Conservation (phyloP, 2,113 vertebrate species). For the Chamaetylas fuelleborni region DNA sequence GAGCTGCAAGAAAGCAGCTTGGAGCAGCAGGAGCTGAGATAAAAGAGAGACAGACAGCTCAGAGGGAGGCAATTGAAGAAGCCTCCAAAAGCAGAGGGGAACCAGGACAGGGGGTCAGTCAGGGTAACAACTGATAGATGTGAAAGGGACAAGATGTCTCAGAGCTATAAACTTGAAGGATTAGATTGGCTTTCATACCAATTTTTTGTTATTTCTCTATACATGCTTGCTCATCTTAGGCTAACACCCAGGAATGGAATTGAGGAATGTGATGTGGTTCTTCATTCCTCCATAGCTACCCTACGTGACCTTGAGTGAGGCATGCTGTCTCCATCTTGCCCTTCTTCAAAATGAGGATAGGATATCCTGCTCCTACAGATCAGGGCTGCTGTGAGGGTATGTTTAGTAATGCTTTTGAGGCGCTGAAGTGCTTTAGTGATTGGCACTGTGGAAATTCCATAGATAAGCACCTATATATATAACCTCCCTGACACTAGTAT, state of each 20-base stretch:
- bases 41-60: not conserved
- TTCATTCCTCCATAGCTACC: not conserved
- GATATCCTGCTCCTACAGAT: not conserved
- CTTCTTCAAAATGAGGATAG: not conserved
- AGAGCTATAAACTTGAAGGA: not conserved
- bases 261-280: not conserved
- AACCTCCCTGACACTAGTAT: not conserved
- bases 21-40: not conserved
- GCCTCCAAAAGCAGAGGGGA: not conserved
- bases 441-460: not conserved
- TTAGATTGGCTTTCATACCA: not conserved
- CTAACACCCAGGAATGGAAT: not conserved
- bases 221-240: not conserved
- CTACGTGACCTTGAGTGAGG: not conserved
- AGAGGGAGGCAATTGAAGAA: not conserved
- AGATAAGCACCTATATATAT: conserved; percentile 36
- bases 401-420: not conserved
- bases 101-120: not conserved
- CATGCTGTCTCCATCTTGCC: not conserved
- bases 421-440: not conserved
- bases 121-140: not conserved
- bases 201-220: not conserved
- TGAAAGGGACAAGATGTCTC: not conserved
- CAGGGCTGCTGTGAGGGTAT: not conserved
- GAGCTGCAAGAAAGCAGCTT: not conserved